Evolutionary conservation across 2,888 invertebrate genomes (phyloP).

Genomic region (Meliscaeva auricollis): DNA sequence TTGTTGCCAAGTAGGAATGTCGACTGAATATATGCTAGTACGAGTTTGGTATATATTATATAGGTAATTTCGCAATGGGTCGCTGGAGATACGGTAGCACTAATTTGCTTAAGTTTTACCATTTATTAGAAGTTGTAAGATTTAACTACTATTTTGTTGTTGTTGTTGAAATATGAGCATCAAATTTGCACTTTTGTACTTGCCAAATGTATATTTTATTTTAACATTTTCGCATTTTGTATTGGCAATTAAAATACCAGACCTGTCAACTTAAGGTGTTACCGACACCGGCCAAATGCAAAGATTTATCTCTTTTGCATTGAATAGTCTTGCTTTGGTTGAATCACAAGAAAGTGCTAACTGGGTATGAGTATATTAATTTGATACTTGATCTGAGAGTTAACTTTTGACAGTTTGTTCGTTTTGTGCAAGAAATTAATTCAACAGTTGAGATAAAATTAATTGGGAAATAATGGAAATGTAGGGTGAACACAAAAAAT

Average conservation of each 20-base stretch:
- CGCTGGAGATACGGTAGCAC: conserved; percentile 64
- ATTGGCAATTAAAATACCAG: conserved; percentile 50
- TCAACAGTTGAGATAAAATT: background rate
- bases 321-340: background rate
- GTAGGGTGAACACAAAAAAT: too few relatives aligned
- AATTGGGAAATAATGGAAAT: too few relatives aligned
- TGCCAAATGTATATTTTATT: background rate
- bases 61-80: conserved; percentile 26
- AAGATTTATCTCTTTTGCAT: conserved; percentile 36
- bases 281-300: conserved; percentile 1
- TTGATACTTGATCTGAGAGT: background rate
- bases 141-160: too few relatives aligned
- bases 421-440: background rate
- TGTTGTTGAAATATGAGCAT: conserved; percentile 59
- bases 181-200: conserved; percentile 55
- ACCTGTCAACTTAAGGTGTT: conserved; percentile 11
- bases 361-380: conserved; percentile 8
- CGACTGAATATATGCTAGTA: background rate
- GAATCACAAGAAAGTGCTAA: background rate
- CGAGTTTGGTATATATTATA: background rate
- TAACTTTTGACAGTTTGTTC: background rate
- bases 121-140: conserved; percentile 65
- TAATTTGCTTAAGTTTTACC: conserved; percentile 71
- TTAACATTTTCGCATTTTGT: conserved; percentile 21
- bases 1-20: background rate